Percentiles rank a stretch among this genome's conserved stretches.
Conservation (phyloP, 2,113 vertebrate genomes). For the Glareola pratincola region DNA sequence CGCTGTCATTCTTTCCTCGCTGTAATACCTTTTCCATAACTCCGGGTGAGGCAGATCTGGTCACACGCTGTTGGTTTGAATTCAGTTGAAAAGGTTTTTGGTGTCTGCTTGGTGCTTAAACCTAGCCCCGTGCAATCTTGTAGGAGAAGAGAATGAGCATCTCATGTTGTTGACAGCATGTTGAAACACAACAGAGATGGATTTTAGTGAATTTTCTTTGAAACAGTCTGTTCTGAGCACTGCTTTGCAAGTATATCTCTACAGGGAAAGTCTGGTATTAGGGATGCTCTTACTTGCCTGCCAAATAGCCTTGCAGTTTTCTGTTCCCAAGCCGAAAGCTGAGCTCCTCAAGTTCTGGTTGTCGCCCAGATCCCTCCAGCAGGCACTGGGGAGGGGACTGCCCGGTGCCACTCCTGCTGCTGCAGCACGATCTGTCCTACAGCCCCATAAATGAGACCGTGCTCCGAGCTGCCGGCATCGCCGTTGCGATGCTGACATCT, state of each 20-base stretch:
- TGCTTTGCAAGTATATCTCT: not conserved
- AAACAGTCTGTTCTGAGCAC: not conserved
- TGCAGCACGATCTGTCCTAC: rapidly evolving
- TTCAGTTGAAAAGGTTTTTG: not conserved
- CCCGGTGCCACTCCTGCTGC: rapidly evolving
- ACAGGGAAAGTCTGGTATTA: rapidly evolving
- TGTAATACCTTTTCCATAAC: not conserved
- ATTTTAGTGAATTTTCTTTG: not conserved
- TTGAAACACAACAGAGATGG: not conserved
- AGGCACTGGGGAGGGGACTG: not conserved
- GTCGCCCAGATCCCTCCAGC: not conserved
- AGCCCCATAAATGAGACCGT: rapidly evolving
- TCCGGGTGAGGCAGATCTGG: not conserved
- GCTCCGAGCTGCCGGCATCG: not conserved
- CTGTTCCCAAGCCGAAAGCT: not conserved
- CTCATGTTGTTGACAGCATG: not conserved
- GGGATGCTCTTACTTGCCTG: not conserved
- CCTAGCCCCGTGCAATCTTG: not conserved
- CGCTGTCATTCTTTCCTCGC: rapidly evolving
- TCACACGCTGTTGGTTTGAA: not conserved
- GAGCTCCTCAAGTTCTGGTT: not conserved
- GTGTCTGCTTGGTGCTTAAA: not conserved
- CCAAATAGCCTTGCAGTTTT: not conserved
- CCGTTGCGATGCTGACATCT: not conserved
- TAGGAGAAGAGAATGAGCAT: not conserved